Evolutionary conservation across 2,113 vertebrate genomes (phyloP).

Genomic region (Peromyscus polionotus): DNA sequence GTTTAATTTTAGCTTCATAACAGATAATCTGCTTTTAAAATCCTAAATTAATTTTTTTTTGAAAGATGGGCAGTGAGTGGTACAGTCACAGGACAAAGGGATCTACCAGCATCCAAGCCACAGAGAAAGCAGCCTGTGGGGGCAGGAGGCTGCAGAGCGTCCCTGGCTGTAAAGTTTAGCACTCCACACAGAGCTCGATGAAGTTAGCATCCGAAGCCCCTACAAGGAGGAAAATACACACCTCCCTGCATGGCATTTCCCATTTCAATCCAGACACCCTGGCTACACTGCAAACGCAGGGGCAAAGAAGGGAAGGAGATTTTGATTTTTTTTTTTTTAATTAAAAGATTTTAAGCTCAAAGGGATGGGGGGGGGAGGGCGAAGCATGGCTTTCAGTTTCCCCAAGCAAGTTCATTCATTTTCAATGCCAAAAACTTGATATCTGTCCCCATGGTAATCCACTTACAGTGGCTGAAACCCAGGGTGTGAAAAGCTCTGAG

Average conservation of each 20-base stretch:
- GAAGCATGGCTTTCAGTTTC: neutral
- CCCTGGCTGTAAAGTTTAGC: neutral
- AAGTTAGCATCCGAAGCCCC: neutral
- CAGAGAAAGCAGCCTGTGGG: neutral
- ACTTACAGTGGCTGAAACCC: neutral
- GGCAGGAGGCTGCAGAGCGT: rapidly evolving
- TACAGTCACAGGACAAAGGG: neutral
- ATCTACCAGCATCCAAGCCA: neutral
- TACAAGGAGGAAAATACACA: neutral
- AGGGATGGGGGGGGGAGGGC: neutral
- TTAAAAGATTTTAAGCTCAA: neutral
- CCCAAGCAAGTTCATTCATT: neutral
- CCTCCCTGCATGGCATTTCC: neutral
- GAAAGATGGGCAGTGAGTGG: neutral
- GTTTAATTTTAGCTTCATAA: neutral
- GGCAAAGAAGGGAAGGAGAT: no score
- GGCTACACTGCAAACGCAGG: neutral
- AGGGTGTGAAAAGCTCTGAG: conserved; percentile 53
- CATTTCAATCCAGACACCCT: neutral
- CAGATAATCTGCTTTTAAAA: neutral
- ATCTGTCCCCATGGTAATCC: neutral
- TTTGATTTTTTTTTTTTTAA: neutral
- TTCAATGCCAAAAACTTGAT: neutral
- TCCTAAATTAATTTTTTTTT: neutral
- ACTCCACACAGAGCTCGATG: neutral